These are phyloP conservation scores for Drosophila truncata DNA, from an alignment of 1,140 invertebrate genomes.

Conservation along the genomic window DNA sequence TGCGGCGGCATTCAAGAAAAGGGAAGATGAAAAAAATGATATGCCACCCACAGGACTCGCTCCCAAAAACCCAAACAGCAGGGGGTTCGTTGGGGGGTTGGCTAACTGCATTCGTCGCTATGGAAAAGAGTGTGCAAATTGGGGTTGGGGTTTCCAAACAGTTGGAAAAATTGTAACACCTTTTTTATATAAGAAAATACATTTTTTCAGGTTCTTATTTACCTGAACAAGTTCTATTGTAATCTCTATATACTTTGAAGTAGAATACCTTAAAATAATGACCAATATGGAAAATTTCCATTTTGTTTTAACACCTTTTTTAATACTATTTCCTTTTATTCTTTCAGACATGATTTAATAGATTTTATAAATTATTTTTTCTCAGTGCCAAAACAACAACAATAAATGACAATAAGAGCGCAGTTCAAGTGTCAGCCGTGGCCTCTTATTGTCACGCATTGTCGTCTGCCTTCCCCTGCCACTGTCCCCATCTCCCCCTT, in stretches of 20 bases:
- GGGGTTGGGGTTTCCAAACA: constrained; percentile 58
- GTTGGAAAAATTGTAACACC: not conserved
- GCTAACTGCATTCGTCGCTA: constrained; percentile 61
- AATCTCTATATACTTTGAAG: not conserved
- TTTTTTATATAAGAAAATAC: not conserved
- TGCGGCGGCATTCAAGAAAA: constrained; percentile 70
- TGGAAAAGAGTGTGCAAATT: constrained; percentile 78
- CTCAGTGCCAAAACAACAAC: constrained; percentile 44
- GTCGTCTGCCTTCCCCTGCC: constrained; percentile 46
- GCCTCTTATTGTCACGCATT: constrained; percentile 82
- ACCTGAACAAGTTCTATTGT: not conserved
- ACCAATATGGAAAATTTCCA: not conserved
- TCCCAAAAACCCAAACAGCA: constrained; percentile 51
- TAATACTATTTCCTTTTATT: not conserved
- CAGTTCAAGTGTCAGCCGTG: constrained; percentile 82
- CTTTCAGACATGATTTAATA: not conserved
- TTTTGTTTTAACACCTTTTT: not conserved
- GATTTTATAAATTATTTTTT: constrained; percentile 3
- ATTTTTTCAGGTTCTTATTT: not conserved
- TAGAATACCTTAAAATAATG: no score
- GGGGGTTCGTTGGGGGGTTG: constrained; percentile 27
- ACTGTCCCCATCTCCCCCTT: not conserved
- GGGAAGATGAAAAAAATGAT: constrained; percentile 29
- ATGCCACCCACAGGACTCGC: constrained; percentile 25
- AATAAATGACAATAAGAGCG: constrained; percentile 83